These are phyloP conservation scores for Clarias platycephalus DNA, from an alignment of 2,797 vertebrate species.

Conservation along the genomic window DNA sequence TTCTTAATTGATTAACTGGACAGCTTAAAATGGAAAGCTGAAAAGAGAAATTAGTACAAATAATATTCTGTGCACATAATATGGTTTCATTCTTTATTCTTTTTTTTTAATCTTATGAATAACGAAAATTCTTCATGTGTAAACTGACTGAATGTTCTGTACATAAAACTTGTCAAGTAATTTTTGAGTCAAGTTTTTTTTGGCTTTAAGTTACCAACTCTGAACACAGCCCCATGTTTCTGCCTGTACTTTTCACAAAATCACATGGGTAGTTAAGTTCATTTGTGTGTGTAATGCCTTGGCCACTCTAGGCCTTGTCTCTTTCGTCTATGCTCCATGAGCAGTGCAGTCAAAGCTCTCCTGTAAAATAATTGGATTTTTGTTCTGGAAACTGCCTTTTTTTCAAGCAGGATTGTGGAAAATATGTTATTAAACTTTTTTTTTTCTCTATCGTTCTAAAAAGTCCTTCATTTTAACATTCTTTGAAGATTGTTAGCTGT, in stretches of 20 bases:
- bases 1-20: not conserved
- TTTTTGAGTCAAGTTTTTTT: not conserved
- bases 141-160: no score
- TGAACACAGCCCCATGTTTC: not conserved
- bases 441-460: conserved; percentile 27
- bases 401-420: conserved; percentile 11
- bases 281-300: conserved; percentile 53
- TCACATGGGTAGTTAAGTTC: conserved; percentile 44
- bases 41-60: not conserved
- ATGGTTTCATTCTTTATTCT: not conserved
- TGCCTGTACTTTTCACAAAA: not conserved
- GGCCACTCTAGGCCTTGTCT: conserved; percentile 42
- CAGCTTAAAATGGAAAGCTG: not conserved
- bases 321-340: conserved; percentile 44
- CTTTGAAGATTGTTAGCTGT: conserved; percentile 7
- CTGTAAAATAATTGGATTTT: conserved; percentile 57
- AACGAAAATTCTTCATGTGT: no score
- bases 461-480: conserved; percentile 32
- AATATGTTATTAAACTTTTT: conserved; percentile 32
- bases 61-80: not conserved
- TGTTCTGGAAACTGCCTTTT: conserved; percentile 43
- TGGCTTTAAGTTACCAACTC: not conserved
- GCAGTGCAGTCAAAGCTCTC: conserved; percentile 48
- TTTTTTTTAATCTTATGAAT: no score
- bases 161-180: not conserved